Evolutionary conservation across 2,797 vertebrate genomes (phyloP).

Genomic region (Moxostoma hubbsi): DNA sequence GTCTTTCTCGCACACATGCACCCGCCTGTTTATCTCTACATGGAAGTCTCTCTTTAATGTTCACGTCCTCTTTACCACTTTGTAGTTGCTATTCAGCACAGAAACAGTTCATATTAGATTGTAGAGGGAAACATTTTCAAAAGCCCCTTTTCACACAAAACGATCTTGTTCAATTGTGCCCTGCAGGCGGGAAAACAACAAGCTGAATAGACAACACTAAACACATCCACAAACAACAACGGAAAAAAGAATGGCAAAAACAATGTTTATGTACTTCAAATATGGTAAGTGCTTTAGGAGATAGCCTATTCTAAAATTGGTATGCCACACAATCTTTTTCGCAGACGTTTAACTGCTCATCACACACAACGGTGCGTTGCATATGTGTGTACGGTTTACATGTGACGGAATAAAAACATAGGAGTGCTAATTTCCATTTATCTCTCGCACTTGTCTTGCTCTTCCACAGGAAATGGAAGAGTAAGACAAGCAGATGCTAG

Average conservation of each 20-base stretch:
- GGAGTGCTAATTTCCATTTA: slow-evolving; percentile 74
- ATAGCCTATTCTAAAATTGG: slow-evolving; percentile 36
- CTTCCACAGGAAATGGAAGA: slow-evolving; percentile 72
- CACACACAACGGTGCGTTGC: too few relatives aligned
- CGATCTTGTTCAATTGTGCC: slow-evolving; percentile 75
- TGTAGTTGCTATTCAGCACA: slow-evolving; percentile 31
- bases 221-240: slow-evolving; percentile 25
- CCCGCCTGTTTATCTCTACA: not conserved
- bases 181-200: slow-evolving; percentile 69
- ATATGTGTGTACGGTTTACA: too few relatives aligned
- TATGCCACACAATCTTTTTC: too few relatives aligned
- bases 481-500: slow-evolving; percentile 43
- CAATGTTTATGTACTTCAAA: slow-evolving; percentile 30
- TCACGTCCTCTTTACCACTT: not conserved
- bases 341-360: too few relatives aligned
- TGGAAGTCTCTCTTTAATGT: not conserved
- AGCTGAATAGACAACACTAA: slow-evolving; percentile 63
- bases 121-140: slow-evolving; percentile 65
- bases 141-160: slow-evolving; percentile 71
- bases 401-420: too few relatives aligned
- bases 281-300: slow-evolving; percentile 60
- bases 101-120: slow-evolving; percentile 71
- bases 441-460: slow-evolving; percentile 60
- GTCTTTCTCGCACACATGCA: not conserved
- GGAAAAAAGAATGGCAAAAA: slow-evolving; percentile 33